Conservation (phyloP, 2,888 invertebrate species). For the Apamea epomidion region DNA sequence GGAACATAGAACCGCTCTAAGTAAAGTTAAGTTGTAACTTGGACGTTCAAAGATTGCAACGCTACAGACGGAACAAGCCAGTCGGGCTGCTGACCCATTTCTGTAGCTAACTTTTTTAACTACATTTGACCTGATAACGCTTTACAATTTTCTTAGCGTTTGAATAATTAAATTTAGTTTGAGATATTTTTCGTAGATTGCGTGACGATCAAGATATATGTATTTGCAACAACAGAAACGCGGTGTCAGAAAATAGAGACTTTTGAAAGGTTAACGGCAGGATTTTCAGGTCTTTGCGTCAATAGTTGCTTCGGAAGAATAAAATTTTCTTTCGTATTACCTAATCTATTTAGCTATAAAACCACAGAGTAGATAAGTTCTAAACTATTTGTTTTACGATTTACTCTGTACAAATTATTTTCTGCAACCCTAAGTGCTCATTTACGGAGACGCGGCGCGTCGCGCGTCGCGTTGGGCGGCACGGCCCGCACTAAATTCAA, state of each 20-base stretch:
- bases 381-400: neutral
- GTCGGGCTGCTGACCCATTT: constrained; percentile 52
- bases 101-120: constrained; percentile 37
- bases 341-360: neutral
- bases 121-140: constrained; percentile 37
- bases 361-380: neutral
- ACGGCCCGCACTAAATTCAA: no score
- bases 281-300: neutral
- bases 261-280: neutral
- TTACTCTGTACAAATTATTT: neutral
- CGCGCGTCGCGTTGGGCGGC: no score
- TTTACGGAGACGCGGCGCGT: no score
- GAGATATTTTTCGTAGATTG: neutral
- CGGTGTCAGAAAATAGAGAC: neutral
- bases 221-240: no score
- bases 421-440: neutral
- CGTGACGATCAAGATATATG: neutral
- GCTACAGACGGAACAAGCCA: constrained; percentile 3
- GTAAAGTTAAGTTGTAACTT: constrained; percentile 44
- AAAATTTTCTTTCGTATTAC: neutral
- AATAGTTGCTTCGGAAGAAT: neutral
- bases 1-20: constrained; percentile 22
- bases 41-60: constrained; percentile 40
- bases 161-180: constrained; percentile 1
- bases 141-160: constrained; percentile 1